Conservation (phyloP, 2,888 invertebrate genomes). For the Pinctada fucata region DNA sequence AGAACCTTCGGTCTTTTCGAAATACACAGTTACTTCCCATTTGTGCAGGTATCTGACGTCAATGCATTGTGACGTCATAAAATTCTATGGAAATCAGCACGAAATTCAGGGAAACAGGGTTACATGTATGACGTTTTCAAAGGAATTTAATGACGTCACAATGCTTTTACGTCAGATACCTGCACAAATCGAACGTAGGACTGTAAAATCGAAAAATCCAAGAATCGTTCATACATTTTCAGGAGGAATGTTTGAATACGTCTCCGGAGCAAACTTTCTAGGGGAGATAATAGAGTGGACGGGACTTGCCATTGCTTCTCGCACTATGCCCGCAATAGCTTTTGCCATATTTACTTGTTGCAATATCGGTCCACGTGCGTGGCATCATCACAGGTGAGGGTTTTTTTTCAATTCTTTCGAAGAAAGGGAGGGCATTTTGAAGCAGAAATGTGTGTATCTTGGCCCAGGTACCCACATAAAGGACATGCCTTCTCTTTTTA, state of each 20-base stretch:
- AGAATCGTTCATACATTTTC: conserved; percentile 12
- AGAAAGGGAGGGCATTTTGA: neutral
- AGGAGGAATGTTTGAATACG: conserved; percentile 78
- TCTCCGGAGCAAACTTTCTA: conserved; percentile 79
- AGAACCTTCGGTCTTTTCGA: no score
- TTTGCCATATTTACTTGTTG: conserved; percentile 77
- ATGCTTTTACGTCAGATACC: no score
- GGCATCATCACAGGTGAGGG: conserved; percentile 77
- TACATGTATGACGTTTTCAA: no score
- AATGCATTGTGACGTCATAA: no score
- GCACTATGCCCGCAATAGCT: conserved; percentile 75
- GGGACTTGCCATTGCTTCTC: conserved; percentile 78
- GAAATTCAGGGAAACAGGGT: no score
- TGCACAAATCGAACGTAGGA: no score
- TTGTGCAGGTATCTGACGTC: no score
- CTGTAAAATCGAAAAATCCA: no score
- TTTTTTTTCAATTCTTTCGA: neutral
- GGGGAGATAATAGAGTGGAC: conserved; percentile 80
- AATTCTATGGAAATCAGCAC: no score
- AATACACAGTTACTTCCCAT: no score
- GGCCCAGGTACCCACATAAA: no score
- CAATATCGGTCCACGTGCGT: conserved; percentile 77
- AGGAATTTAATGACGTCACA: no score
- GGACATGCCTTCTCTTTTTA: neutral
- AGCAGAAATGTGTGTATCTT: neutral